These are phyloP conservation scores for Ornithorhynchus anatinus DNA, from an alignment of 2,113 vertebrate species.

Conservation along the genomic window DNA sequence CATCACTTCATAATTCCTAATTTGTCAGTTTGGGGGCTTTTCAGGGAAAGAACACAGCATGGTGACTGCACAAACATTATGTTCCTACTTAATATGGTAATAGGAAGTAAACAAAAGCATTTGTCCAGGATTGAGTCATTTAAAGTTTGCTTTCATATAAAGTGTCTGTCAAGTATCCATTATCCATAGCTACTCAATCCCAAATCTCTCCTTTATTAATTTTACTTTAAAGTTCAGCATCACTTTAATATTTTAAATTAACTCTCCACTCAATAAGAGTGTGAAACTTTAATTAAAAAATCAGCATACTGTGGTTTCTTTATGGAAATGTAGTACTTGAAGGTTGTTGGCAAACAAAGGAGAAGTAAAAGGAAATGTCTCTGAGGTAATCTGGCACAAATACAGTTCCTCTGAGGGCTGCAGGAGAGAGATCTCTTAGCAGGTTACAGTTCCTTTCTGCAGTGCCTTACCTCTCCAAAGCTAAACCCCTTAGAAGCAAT, in stretches of 20 bases:
- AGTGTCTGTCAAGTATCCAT: neutral
- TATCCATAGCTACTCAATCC: neutral
- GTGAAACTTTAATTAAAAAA: constrained; percentile 71
- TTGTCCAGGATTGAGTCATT: no score
- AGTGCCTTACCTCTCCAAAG: neutral
- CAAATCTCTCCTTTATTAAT: neutral
- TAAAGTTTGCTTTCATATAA: no score
- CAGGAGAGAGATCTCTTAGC: neutral
- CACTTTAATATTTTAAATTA: constrained; percentile 44
- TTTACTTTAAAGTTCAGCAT: constrained; percentile 22
- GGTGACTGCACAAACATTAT: no score
- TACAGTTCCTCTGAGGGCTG: neutral
- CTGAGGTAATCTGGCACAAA: constrained; percentile 31
- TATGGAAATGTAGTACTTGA: constrained; percentile 53
- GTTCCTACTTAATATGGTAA: no score
- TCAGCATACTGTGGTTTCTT: constrained; percentile 44
- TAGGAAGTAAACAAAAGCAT: no score
- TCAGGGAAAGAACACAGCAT: no score
- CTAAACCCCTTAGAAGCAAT: constrained; percentile 1
- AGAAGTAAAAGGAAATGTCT: constrained; percentile 43
- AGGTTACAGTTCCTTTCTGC: neutral
- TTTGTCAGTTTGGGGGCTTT: no score
- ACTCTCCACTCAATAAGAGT: constrained; percentile 12
- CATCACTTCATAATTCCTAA: no score
- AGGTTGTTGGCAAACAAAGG: constrained; percentile 48